phyloP scores from a whole-genome alignment of 2,888 invertebrate species.

The Xestia ashworthii region DNA sequence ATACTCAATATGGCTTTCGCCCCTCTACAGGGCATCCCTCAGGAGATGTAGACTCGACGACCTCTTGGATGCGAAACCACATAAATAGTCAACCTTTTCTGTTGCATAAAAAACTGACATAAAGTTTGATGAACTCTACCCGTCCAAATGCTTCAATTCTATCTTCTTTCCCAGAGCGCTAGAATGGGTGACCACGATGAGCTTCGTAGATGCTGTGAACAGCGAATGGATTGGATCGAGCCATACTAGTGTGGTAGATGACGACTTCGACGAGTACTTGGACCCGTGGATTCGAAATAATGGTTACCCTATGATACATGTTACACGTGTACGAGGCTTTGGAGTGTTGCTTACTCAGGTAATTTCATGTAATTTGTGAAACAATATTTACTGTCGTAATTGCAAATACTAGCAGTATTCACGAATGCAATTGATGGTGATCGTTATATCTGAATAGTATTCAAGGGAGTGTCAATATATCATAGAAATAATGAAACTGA shows the following conservation, averaged over 20 bases:
- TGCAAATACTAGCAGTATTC: too few relatives aligned
- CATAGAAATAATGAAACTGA: neutral
- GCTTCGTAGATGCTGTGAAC: conserved; percentile 79
- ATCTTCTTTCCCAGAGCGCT: conserved; percentile 69
- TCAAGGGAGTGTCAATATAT: neutral
- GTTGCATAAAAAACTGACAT: neutral
- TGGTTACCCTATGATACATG: conserved; percentile 80
- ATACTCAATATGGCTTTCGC: neutral
- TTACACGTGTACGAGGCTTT: conserved; percentile 70
- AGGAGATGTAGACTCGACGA: neutral
- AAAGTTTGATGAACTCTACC: neutral
- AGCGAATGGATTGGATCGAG: conserved; percentile 66
- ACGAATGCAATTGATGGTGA: neutral
- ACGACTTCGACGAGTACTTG: conserved; percentile 72
- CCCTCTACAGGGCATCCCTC: neutral
- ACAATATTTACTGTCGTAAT: neutral
- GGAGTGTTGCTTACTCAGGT: conserved; percentile 82
- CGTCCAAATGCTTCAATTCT: neutral
- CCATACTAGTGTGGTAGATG: conserved; percentile 64
- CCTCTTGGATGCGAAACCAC: neutral
- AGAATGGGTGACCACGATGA: conserved; percentile 71
- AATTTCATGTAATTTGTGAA: conserved; percentile 17
- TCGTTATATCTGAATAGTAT: neutral
- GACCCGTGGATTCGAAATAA: conserved; percentile 74
- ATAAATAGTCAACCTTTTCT: neutral